Evolutionary conservation across 53 echinoderm and acorn worm genomes (phyloP).

Genomic region (Pentamera pediparva): DNA sequence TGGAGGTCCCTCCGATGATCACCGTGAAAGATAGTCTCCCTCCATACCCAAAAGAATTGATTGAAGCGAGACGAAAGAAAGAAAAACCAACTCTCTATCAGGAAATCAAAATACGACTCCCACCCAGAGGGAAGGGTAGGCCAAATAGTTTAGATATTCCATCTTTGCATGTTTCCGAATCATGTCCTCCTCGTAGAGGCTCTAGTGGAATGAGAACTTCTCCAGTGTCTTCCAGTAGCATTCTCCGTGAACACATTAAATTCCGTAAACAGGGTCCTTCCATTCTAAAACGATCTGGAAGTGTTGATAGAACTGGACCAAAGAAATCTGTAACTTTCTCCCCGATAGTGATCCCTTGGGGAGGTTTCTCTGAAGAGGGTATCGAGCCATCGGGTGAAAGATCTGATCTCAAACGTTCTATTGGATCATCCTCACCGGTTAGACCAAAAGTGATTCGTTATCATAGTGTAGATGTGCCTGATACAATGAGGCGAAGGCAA

Average conservation of each 20-base stretch:
- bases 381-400: conserved; percentile 39
- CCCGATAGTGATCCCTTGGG: conserved; percentile 56
- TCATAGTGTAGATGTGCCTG: conserved; percentile 78
- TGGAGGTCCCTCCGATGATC: conserved; percentile 67
- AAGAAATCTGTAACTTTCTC: conserved; percentile 94
- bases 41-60: conserved; percentile 17
- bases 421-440: conserved; percentile 16
- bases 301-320: conserved; percentile 55
- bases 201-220: conserved; percentile 3
- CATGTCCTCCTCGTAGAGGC: conserved; percentile 4
- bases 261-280: conserved; percentile 68
- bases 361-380: conserved; percentile 27
- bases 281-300: conserved; percentile 67
- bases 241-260: not conserved
- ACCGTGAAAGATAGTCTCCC: conserved; percentile 63
- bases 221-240: conserved; percentile 21
- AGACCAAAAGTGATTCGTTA: conserved; percentile 75
- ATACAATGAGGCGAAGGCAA: conserved; percentile 27
- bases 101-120: conserved; percentile 32
- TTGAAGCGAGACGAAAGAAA: not conserved
- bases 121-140: conserved; percentile 43
- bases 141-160: conserved; percentile 83
- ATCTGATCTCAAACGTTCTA: conserved; percentile 4
- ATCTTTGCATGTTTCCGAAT: conserved; percentile 34
- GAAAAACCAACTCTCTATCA: not conserved